These are phyloP conservation scores for Rhyacophila brunnea DNA, from an alignment of 1,140 invertebrate genomes.

Conservation along the genomic window DNA sequence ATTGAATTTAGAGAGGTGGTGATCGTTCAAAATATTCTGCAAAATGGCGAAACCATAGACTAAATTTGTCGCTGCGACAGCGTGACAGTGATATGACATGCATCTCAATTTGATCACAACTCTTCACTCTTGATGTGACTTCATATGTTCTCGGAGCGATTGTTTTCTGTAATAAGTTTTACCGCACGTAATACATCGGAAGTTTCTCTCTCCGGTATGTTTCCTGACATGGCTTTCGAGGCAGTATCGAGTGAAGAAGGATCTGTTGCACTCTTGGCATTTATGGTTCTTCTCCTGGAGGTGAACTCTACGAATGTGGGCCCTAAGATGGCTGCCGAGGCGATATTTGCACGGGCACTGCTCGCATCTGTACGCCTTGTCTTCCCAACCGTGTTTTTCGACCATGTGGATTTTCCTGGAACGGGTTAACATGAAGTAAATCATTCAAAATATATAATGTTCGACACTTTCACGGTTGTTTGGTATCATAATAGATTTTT, in stretches of 20 bases:
- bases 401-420: slow-evolving; percentile 45
- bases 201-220: slow-evolving; percentile 54
- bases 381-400: slow-evolving; percentile 41
- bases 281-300: slow-evolving; percentile 43
- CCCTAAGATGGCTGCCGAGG: slow-evolving; percentile 41
- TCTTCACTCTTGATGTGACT: slow-evolving; percentile 61
- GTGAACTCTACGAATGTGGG: slow-evolving; percentile 45
- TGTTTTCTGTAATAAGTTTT: slow-evolving; percentile 44
- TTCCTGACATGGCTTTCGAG: slow-evolving; percentile 52
- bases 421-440: too few species aligned
- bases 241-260: slow-evolving; percentile 41
- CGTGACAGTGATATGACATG: too few species aligned
- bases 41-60: too few species aligned
- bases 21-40: too few species aligned
- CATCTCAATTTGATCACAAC: too few species aligned
- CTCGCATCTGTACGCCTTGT: slow-evolving; percentile 39
- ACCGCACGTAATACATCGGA: slow-evolving; percentile 53
- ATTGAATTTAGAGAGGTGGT: too few species aligned
- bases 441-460: too few species aligned
- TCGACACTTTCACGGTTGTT: too few species aligned
- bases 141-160: slow-evolving; percentile 73
- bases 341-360: slow-evolving; percentile 45
- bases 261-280: slow-evolving; percentile 45
- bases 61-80: too few species aligned
- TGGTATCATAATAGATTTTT: too few species aligned